Conservation (phyloP, 2,113 vertebrate species). For the Tragelaphus strepsiceros region DNA sequence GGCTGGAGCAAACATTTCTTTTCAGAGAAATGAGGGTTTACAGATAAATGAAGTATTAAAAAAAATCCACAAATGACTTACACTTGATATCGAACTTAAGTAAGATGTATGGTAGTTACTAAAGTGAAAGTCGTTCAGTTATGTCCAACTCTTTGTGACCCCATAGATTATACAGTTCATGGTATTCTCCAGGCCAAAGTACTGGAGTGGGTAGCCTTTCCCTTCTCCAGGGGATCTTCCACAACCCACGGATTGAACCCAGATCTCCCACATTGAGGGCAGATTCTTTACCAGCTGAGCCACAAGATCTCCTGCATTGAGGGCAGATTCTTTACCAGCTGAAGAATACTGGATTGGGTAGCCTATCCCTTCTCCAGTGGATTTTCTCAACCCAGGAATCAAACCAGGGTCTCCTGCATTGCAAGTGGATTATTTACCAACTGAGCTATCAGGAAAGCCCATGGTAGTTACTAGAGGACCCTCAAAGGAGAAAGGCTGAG, state of each 20-base stretch:
- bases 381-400: background rate
- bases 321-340: background rate
- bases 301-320: background rate
- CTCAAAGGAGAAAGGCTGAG: background rate
- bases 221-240: background rate
- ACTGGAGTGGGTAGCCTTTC: background rate
- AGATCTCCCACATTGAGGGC: background rate
- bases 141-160: background rate
- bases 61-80: background rate
- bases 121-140: background rate
- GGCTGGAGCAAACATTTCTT: background rate
- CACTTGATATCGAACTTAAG: background rate
- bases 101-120: background rate
- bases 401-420: background rate
- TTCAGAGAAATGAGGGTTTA: background rate
- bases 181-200: background rate
- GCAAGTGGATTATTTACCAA: background rate
- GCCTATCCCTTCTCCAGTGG: background rate
- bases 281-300: background rate
- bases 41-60: background rate
- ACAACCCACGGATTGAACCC: background rate
- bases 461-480: background rate
- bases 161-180: background rate
- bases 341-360: background rate
- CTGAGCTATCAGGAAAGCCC: background rate